Evolutionary conservation across 2,113 vertebrate species (phyloP).

Genomic region (Fregetta grallaria): DNA sequence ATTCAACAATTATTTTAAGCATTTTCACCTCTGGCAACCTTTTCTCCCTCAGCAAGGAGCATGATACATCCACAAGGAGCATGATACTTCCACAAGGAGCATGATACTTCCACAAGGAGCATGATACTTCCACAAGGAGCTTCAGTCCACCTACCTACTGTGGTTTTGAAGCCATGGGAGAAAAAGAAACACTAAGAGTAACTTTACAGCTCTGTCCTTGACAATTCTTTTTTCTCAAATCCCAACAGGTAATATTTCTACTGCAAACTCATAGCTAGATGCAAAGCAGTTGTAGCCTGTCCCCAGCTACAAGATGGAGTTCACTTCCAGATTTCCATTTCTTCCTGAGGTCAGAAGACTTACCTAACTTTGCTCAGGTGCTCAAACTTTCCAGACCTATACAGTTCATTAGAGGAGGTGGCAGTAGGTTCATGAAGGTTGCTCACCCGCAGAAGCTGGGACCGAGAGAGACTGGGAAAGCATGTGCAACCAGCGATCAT

Average conservation of each 20-base stretch:
- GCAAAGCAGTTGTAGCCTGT: background rate
- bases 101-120: background rate
- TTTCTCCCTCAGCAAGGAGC: background rate
- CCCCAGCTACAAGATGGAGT: background rate
- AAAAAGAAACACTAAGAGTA: background rate
- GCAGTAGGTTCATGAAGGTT: rapidly evolving
- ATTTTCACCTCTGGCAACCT: background rate
- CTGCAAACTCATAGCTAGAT: background rate
- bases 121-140: background rate
- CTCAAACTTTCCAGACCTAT: background rate
- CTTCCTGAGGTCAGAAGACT: background rate
- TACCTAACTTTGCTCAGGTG: background rate
- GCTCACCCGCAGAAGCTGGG: background rate
- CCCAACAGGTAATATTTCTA: background rate
- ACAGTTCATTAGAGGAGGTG: background rate
- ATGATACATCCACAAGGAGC: too few relatives aligned
- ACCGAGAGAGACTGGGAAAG: background rate
- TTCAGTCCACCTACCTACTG: background rate
- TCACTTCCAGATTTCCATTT: background rate
- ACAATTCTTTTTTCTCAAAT: background rate
- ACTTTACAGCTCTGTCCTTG: background rate
- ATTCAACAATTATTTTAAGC: background rate
- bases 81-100: background rate
- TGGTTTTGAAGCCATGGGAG: background rate
- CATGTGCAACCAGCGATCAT: background rate